These are phyloP conservation scores for Gambusia holbrooki DNA, from an alignment of 2,113 vertebrate species.

Conservation along the genomic window DNA sequence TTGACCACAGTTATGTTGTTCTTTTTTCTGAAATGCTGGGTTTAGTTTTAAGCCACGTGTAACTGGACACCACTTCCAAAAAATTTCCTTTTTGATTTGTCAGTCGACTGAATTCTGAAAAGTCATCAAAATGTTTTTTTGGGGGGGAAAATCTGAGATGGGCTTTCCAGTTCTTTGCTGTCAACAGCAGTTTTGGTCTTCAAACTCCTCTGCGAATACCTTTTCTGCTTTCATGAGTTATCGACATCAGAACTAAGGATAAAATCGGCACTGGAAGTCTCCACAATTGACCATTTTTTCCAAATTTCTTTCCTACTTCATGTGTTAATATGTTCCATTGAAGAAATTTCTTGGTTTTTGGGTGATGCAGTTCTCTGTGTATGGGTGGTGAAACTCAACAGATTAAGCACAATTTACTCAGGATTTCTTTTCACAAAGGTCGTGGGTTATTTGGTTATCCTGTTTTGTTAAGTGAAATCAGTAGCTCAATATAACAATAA, in stretches of 20 bases:
- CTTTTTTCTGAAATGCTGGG: background rate
- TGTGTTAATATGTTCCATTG: background rate
- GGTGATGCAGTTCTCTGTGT: background rate
- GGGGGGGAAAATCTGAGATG: background rate
- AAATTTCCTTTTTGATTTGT: background rate
- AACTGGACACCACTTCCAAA: background rate
- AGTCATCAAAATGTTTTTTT: background rate
- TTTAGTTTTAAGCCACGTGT: background rate
- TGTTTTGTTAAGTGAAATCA: background rate
- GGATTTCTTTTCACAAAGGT: background rate
- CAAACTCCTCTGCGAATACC: no score
- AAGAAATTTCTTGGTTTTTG: background rate
- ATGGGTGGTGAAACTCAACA: background rate
- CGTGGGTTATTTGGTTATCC: background rate
- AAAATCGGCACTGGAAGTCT: background rate
- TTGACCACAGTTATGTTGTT: background rate
- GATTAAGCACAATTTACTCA: background rate
- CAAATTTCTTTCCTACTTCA: background rate
- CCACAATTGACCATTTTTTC: background rate
- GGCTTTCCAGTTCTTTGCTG: background rate
- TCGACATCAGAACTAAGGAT: background rate
- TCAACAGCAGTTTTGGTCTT: background rate
- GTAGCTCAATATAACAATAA: background rate
- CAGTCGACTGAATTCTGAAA: background rate
- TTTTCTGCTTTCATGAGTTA: background rate